Base-by-base conservation (phyloP, 1,140 invertebrate genomes). In the Geopemphigus sp. region DNA sequence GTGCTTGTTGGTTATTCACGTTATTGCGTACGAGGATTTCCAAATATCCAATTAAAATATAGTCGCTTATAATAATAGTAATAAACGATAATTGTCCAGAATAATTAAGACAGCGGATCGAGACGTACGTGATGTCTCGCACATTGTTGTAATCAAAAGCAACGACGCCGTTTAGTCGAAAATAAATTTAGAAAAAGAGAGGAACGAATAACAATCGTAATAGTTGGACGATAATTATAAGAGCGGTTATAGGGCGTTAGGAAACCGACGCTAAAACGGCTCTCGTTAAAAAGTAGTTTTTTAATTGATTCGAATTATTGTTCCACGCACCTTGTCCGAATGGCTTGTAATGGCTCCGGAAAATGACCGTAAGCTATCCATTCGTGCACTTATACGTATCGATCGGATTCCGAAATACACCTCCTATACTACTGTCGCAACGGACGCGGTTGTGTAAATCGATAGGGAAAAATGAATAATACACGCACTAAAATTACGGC, bases 261-360 rank as follows among this genome's bases (percentile, higher is more conserved):
- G 54, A 19, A 72, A 54, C 29, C 50, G 17, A 53, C 12, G 24
- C 10, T 54, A 72, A 54, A 72, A 72, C 68, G 68, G 17, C 54
- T 29, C 24, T 72, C 1, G 29, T 72, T 54, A 72, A 72, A 72
- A 72, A 72, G 47, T 54, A 53, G 47, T 72, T 72, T 50, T 72
- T 54, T 54, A 72, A 72, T 72, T 54, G 47, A 24, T 72, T 54
- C 50, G n/a, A 72, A 54, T 53, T 72, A 72, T 72, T 17, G 15
- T 72, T 53, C 45, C 24, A n/a, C 66, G 24, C 14, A 8, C 64
- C 64, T 70, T 70, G 45, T 53, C 12, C 26, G 45, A 17, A 15
- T 29, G 22, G n/a, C 1, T 8, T 17, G 15, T 64, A 64, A 39
- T 22, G n/a, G n/a, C 19, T 6, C 64, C 63, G 5, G 47, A 47